Evolutionary conservation across 2,113 vertebrate genomes (phyloP), one percentile per base, ranked within the genome.

Genomic region (Ophthalmolycus amberensis): DNA sequence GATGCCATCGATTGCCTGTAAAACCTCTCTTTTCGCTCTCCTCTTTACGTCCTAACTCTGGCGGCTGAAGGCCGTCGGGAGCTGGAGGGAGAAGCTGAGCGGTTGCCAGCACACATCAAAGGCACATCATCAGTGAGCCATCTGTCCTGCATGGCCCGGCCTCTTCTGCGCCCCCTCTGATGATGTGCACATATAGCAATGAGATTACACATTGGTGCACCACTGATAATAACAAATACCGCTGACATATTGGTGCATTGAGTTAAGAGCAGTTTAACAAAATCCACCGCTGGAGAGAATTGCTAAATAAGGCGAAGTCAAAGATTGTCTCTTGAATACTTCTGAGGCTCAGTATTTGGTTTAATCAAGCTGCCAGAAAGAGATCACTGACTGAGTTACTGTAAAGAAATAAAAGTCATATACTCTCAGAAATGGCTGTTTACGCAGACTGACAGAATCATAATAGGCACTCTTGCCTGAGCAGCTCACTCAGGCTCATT

Each of bases 61-160:
- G 69, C 22, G 63, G 84, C 82, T 81, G 72, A 68, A 48, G 74
- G 85, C 85, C 82, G 77, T 86, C 82, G 79, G 80, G 67, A 74
- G 84, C 63, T 29, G 52, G 10, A 27, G 7, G 6, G 16, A n/a
- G 67, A 60, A 66, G n/a, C n/a, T n/a, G n/a, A n/a, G n/a, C n/a
- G 25, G 46, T 58, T 74, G 79, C 88, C 82, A 89, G 58, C 80
- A 56, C 82, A 90, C 90, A 93, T 90, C 87, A 93, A 90, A 93
- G 85, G 50, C 48, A 27, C 83, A 83, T 69, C 85, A 84, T 89
- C 85, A 91, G 86, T 65, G 56, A 71, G 56, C 87, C 89, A 90
- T 92, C 88, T 91, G 87, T 89, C 82, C 85, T 80, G 77, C 59
- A 20, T 29, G 54, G 68, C 48, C 62, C 4, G 67, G n/a, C 66